Conservation (phyloP, 2,113 vertebrate species). For the Hemiprocne comata region DNA sequence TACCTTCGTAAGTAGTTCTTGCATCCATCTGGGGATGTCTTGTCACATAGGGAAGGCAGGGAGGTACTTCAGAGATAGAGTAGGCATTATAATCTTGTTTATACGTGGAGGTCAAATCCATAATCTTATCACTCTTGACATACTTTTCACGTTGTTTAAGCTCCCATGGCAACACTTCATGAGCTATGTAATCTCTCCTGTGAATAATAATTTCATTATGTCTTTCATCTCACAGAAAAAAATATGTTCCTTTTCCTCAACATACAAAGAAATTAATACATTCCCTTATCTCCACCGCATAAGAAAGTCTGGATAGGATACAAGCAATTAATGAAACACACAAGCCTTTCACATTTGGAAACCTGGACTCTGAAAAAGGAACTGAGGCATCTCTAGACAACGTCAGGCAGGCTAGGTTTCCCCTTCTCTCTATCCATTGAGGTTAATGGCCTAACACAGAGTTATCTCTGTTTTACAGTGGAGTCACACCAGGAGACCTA, state of each 20-base stretch:
- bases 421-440: not conserved
- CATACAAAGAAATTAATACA: not conserved
- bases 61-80: not conserved
- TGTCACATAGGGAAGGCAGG: constrained; percentile 17
- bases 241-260: not conserved
- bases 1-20: constrained; percentile 70
- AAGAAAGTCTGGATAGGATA: not conserved
- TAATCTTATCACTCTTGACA: constrained; percentile 34
- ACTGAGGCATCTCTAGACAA: not conserved
- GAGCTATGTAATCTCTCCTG: constrained; percentile 65
- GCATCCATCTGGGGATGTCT: constrained; percentile 35
- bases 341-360: not conserved
- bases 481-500: not conserved
- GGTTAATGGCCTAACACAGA: not conserved
- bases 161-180: constrained; percentile 50
- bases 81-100: constrained; percentile 62
- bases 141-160: not conserved
- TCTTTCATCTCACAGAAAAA: not conserved
- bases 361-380: not conserved
- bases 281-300: not conserved
- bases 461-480: not conserved
- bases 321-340: not conserved
- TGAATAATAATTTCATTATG: not conserved
- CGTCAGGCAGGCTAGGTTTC: not conserved
- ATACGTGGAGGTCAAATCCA: constrained; percentile 69